These are phyloP conservation scores for Chloroclysta siterata DNA, from an alignment of 2,888 invertebrate genomes.

Conservation along the genomic window DNA sequence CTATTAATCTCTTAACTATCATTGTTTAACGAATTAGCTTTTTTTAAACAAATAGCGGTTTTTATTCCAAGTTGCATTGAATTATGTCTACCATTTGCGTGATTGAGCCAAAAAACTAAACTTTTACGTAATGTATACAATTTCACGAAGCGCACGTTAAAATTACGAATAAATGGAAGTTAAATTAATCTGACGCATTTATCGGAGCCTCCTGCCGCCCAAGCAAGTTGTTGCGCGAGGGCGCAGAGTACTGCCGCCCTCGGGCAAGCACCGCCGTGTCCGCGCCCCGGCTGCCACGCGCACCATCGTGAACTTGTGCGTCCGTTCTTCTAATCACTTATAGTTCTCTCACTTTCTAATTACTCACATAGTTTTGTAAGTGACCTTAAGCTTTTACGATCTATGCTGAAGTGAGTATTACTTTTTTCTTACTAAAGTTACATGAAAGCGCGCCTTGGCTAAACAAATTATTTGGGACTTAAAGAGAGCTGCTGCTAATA, in stretches of 20 bases:
- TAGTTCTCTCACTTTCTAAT: constrained; percentile 42
- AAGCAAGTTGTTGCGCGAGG: constrained; percentile 26
- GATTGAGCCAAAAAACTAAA: no score
- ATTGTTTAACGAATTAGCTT: no score
- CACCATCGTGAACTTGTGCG: constrained; percentile 50
- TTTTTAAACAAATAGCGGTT: no score
- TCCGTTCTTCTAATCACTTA: constrained; percentile 36
- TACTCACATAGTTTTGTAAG: constrained; percentile 47
- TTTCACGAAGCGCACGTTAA: no score
- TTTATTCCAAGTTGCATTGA: no score
- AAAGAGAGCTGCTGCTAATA: no score
- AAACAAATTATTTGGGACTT: neutral
- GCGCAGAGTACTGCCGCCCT: constrained; percentile 62
- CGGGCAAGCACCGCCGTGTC: constrained; percentile 55
- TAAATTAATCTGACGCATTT: neutral
- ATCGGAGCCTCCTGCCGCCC: constrained; percentile 25
- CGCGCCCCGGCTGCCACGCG: constrained; percentile 42
- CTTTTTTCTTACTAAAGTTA: neutral
- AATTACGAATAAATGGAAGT: no score
- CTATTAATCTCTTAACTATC: no score
- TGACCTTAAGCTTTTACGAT: constrained; percentile 47
- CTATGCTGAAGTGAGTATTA: constrained; percentile 51
- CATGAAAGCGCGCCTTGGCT: neutral
- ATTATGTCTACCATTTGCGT: no score
- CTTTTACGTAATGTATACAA: no score